Evolutionary conservation across 2,888 invertebrate genomes (phyloP), one percentile per base, ranked within the genome.

Genomic region (Resseliella maxima): DNA sequence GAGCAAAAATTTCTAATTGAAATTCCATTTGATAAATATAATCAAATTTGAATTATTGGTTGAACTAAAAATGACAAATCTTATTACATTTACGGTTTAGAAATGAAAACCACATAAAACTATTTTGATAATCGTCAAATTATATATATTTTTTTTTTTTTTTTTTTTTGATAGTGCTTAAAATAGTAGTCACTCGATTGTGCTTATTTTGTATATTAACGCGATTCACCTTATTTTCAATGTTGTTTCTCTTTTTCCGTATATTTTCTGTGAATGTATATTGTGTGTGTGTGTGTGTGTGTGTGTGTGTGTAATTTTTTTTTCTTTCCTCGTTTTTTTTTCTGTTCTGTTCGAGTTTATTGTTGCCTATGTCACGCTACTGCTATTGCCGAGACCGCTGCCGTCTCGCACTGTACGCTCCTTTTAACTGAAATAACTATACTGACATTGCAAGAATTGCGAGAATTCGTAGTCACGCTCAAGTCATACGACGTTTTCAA

Each of bases 111-210:
- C 3, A 12, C 72, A 72, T 35, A 31, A 72, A 72, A 72, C 31
- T 72, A 72, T 31, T 72, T 72, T 0, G 35, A 31, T n/a, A n/a
- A n/a, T 41, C 12, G 5, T 38, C 24, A n/a, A 83, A n/a, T n/a
- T 83, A 83, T 83, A 38, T 38, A n/a, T 10, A 38, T 0, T n/a
- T 8, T 18, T 50, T 50, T 50, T 41, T 5, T 12, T 41, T 41
- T 41, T 41, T 5, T 35, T 36, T n/a, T 72, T 31, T 83, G 83
- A 21, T 38, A 83, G 83, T 38, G 38, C 83, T 83, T 38, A 83
- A 83, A 83, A 83, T 83, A 83, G 83, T 83, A 83, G 83, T 83
- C 83, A 38, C 2, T 83, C 83, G 83, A 8, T 83, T 83, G 38
- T 83, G 38, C 83, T 83, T 83, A 83, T 83, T 83, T 83, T 38